Percentiles rank a stretch among this genome's conserved stretches.
Conservation (phyloP, 2,888 invertebrate species). For the Ophonus ardosiacus region DNA sequence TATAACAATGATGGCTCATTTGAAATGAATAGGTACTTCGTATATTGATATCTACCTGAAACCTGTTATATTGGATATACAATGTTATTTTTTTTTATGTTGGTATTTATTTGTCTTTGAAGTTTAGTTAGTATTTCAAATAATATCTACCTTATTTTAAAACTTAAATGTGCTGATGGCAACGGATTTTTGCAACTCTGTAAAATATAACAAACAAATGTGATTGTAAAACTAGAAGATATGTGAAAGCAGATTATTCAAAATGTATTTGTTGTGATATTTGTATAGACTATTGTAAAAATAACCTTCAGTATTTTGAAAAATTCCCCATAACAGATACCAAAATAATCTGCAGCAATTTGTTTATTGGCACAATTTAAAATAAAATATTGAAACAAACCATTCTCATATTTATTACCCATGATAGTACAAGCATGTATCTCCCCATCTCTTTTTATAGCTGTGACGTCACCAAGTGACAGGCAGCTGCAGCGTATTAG, state of each 20-base stretch:
- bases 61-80: too few species aligned
- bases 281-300: conserved; percentile 23
- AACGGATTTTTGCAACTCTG: conserved; percentile 12
- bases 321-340: background rate
- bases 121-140: too few species aligned
- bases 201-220: background rate
- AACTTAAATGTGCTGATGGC: background rate
- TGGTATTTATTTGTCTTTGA: too few species aligned
- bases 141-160: background rate
- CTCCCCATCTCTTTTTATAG: too few species aligned
- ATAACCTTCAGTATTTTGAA: conserved; percentile 7
- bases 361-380: background rate
- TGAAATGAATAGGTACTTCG: too few species aligned
- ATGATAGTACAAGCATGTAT: too few species aligned
- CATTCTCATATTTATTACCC: background rate
- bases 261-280: conserved; percentile 50
- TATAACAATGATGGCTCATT: too few species aligned
- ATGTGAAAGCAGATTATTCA: conserved; percentile 32
- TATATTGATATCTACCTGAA: too few species aligned
- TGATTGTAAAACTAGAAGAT: conserved; percentile 4
- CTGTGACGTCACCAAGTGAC: too few species aligned
- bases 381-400: conserved; percentile 18
- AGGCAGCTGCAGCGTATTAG: conserved; percentile 55
- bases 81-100: too few species aligned
- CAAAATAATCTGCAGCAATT: background rate